Conservation (phyloP, 92 coral and sea anemone genomes). For the Zoanthus sansibaricus region DNA sequence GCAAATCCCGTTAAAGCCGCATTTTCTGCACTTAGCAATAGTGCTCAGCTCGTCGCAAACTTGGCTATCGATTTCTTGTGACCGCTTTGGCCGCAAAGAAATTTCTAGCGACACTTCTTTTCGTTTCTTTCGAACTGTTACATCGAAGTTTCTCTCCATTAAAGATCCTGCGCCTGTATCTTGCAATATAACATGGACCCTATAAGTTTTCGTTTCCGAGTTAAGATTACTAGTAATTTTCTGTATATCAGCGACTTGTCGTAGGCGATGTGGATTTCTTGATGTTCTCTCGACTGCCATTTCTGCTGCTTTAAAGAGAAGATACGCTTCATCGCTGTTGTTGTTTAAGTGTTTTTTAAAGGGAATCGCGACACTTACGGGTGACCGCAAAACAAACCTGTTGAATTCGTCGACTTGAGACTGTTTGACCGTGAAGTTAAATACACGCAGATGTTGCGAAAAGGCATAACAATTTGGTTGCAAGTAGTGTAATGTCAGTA, state of each 20-base stretch:
- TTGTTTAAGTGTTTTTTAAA: constrained; percentile 14
- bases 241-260: constrained; percentile 40
- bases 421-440: constrained; percentile 20
- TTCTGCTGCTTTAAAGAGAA: constrained; percentile 82
- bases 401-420: constrained; percentile 39
- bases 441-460: constrained; percentile 18
- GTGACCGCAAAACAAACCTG: constrained; percentile 47
- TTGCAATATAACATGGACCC: constrained; percentile 8
- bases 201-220: background rate
- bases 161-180: constrained; percentile 1
- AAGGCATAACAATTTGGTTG: background rate
- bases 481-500: background rate
- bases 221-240: background rate
- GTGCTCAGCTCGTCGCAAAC: constrained; percentile 77
- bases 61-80: background rate
- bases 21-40: constrained; percentile 71
- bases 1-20: constrained; percentile 75
- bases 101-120: constrained; percentile 13
- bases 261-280: constrained; percentile 57
- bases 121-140: background rate
- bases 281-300: constrained; percentile 57
- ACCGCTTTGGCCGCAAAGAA: constrained; percentile 37
- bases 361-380: constrained; percentile 10
- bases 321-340: constrained; percentile 37
- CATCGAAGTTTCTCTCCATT: constrained; percentile 9